Conservation (phyloP, 2,888 invertebrate species). For the Apomyelois bistriatella region DNA sequence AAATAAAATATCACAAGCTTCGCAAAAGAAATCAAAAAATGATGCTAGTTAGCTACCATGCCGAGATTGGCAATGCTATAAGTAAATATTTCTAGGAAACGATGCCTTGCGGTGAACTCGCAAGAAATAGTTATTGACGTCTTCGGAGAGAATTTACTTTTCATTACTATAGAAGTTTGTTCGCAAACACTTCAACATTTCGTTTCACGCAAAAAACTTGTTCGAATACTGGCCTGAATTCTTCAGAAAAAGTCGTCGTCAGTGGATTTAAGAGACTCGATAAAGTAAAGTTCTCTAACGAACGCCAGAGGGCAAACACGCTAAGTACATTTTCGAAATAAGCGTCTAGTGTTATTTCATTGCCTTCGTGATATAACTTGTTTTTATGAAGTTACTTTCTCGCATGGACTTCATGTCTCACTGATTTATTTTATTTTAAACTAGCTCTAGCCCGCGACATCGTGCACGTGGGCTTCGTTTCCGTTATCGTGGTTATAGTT, state of each 20-base stretch:
- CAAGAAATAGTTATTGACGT: constrained; percentile 67
- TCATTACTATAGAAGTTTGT: constrained; percentile 69
- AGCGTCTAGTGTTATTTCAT: neutral
- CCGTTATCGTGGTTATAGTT: no score
- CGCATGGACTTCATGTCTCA: neutral
- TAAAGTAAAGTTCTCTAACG: constrained; percentile 8
- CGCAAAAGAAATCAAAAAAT: constrained; percentile 46
- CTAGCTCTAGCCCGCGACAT: no score
- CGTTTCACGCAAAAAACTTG: constrained; percentile 33
- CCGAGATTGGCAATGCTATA: constrained; percentile 27
- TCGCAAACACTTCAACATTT: constrained; percentile 61
- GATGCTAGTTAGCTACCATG: constrained; percentile 30
- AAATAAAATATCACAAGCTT: constrained; percentile 63
- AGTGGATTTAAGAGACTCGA: constrained; percentile 1
- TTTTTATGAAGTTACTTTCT: neutral
- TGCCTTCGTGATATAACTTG: neutral
- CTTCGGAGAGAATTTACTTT: constrained; percentile 66
- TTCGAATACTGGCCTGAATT: constrained; percentile 17
- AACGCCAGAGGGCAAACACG: constrained; percentile 6
- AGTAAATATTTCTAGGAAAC: constrained; percentile 61
- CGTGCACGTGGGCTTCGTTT: no score
- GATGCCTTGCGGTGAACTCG: constrained; percentile 40
- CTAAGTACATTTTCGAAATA: neutral
- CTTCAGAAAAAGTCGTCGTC: constrained; percentile 12
- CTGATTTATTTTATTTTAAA: no score